These are phyloP conservation scores for Sinocyclocheilus grahami DNA, from an alignment of 2,113 vertebrate species.

Conservation along the genomic window DNA sequence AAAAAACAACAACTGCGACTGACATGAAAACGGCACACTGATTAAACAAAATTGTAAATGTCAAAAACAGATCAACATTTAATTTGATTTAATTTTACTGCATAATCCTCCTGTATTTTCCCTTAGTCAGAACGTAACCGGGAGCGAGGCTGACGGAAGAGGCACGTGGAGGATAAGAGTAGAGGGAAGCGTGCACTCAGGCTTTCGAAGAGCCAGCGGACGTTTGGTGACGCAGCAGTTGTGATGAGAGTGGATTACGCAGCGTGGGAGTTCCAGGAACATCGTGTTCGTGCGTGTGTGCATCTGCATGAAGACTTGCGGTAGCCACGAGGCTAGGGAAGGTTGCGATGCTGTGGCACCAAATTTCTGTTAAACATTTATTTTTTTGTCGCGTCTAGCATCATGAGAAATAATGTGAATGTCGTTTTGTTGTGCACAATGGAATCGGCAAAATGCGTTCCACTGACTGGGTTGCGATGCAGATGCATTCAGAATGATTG, in stretches of 20 bases:
- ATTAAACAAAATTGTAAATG: background rate
- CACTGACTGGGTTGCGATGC: background rate
- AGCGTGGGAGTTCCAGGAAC: slow-evolving; percentile 67
- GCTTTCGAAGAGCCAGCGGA: slow-evolving; percentile 35
- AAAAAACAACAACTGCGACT: slow-evolving; percentile 1
- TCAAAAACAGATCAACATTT: slow-evolving; percentile 25
- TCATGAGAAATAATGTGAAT: background rate
- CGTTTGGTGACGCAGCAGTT: slow-evolving; percentile 73
- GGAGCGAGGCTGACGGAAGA: background rate
- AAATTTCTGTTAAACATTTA: background rate
- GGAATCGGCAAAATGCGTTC: background rate
- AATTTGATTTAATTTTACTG: background rate
- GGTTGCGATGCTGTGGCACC: slow-evolving; percentile 30
- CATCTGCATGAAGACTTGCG: slow-evolving; percentile 10
- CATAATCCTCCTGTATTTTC: background rate
- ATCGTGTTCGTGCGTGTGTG: slow-evolving; percentile 57
- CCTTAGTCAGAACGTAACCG: background rate
- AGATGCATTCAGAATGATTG: background rate
- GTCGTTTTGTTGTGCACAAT: background rate
- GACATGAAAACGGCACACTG: background rate
- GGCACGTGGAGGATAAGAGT: background rate
- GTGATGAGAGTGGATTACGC: slow-evolving; percentile 56
- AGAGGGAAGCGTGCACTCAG: no score
- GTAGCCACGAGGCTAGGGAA: slow-evolving; percentile 43
- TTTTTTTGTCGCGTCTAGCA: background rate